Base-by-base conservation (phyloP, 2,888 invertebrate genomes). In the Acanthococcus lagerstroemiae region DNA sequence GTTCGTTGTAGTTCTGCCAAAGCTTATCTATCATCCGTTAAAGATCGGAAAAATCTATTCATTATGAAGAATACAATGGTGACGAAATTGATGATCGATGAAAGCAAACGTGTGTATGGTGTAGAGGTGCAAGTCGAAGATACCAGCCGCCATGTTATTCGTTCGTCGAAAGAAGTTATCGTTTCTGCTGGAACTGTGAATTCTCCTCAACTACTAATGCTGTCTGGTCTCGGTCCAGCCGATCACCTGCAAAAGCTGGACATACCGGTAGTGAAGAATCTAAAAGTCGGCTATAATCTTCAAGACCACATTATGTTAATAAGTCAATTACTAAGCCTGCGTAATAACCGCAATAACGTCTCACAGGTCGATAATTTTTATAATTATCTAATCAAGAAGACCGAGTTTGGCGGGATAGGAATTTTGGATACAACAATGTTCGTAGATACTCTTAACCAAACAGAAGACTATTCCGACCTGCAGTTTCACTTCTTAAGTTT, bases 271-370 rank as follows among this genome's bases (percentile, higher is more conserved):
- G 75, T 88, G 19, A 78, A 78, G 0, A 75, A 87, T 74, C 77
- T 81, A 9, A 82, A 84, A n/a, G 90, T 92, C 0, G 92, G 92
- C 0, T 75, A 79, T 68, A 91, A 91, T 76, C 77, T 92, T n/a
- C 89, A 88, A 76, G 91, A 92, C 74, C 92, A 92, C 73, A n/a
- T n/a, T n/a, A 86, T 87, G 0, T 82, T 88, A 74, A 87, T 88
- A 0, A 90, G 90, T 2, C n/a, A 56, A 2, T 37, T 57, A 0
- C 21, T 65, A 1, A 60, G 48, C 3, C 4, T 7, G 3, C n/a
- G n/a, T n/a, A n/a, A n/a, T n/a, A n/a, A n/a, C n/a, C n/a, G n/a
- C n/a, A n/a, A n/a, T n/a, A n/a, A n/a, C n/a, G n/a, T n/a, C n/a
- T n/a, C n/a, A n/a, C n/a, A n/a, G n/a, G n/a, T n/a, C n/a, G n/a